Evolutionary conservation across 2,797 vertebrate species (phyloP).

Genomic region (Melanotaenia trifasciata): DNA sequence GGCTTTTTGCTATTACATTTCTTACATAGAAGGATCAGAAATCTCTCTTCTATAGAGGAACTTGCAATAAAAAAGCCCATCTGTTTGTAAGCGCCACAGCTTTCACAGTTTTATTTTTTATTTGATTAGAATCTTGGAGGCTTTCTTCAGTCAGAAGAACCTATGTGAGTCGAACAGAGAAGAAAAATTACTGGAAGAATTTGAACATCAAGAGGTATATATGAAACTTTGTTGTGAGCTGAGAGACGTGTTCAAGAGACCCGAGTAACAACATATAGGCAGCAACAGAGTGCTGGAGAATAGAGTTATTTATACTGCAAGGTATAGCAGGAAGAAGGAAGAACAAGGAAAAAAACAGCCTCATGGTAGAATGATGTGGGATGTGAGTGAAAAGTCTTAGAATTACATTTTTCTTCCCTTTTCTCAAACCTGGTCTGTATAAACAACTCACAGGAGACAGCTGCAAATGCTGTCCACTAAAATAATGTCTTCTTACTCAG

Average conservation of each 20-base stretch:
- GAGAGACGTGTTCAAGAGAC: slow-evolving; percentile 49
- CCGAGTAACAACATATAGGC: slow-evolving; percentile 23
- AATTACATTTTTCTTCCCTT: not conserved
- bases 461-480: not conserved
- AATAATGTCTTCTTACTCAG: slow-evolving; percentile 4
- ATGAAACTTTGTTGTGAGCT: slow-evolving; percentile 47
- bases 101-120: slow-evolving; percentile 31
- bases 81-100: slow-evolving; percentile 19
- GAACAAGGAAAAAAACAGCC: not conserved
- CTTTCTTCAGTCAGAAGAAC: not conserved
- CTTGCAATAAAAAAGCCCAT: slow-evolving; percentile 5
- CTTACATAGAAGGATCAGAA: not conserved
- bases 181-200: slow-evolving; percentile 34
- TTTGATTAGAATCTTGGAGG: slow-evolving; percentile 16
- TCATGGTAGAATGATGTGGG: not conserved
- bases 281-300: not conserved
- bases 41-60: slow-evolving; percentile 1
- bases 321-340: not conserved
- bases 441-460: slow-evolving; percentile 1
- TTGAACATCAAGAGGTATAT: slow-evolving; percentile 55
- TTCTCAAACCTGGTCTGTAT: not conserved
- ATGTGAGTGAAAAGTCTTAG: not conserved
- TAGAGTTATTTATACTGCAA: not conserved
- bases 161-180: not conserved
- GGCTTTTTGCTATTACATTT: not conserved